Evolutionary conservation across 2,797 vertebrate species (phyloP), one percentile per base, ranked within the genome.

Genomic region (Acanthurus tractus): DNA sequence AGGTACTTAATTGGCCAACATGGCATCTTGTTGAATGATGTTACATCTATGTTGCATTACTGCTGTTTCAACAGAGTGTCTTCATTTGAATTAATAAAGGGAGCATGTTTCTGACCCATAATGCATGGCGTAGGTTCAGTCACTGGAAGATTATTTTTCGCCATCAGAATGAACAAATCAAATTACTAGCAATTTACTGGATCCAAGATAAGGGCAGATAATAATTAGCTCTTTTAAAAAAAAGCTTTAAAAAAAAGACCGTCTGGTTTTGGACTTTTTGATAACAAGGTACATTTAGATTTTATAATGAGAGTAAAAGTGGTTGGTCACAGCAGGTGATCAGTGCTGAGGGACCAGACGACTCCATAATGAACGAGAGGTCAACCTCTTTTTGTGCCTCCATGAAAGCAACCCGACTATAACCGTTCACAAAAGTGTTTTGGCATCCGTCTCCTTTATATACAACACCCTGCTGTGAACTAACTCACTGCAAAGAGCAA

Each of bases 351-450:
- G 50, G 62, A 72, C 8, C 49, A 10, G 22, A 23, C 55, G 14
- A 18, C 38, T 59, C 12, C 0, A 64, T 4, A 59, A 36, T 58
- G 11, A 82, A 54, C n/a, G 36, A 13, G 1, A 74, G 62, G 46
- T 68, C 46, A 18, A 46, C 62, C 50, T 40, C 4, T 22, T 57
- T 80, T 74, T 50, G 11, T 50, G 25, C 0, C 29, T 20, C 6
- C 50, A 55, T 59, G 17, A 71, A 78, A 86, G 61, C 65, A 70
- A 54, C 66, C 23, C 56, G 57, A 9, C 29, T 23, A 40, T 23
- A 48, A 50, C 62, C 25, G 40, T 66, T 85, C 15, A 70, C 61
- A 20, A 55, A 45, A 56, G 4, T 45, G 17, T 58, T 74, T 64
- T 55, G 45, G 17, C 4, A 14, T 59, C 42, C 29, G 4, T 65